Conservation (phyloP, 2,113 vertebrate species). For the Tangachromis dhanisi region DNA sequence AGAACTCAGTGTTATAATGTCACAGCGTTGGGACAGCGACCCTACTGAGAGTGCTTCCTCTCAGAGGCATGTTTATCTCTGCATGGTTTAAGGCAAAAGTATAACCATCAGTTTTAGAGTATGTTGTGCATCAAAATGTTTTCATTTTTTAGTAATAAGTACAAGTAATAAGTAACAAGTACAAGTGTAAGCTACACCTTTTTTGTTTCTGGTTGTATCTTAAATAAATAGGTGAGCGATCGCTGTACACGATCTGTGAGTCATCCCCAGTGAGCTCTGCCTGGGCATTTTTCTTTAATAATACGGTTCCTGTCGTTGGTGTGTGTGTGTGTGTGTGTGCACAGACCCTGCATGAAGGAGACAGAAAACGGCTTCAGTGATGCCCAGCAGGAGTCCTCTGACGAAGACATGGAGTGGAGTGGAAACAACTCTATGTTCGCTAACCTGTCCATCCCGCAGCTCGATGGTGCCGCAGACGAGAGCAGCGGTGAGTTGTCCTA, state of each 20-base stretch:
- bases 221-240: background rate
- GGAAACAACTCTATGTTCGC: constrained; percentile 77
- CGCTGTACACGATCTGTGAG: background rate
- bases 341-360: constrained; percentile 74
- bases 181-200: background rate
- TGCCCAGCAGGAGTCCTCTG: constrained; percentile 83
- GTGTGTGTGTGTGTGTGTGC: background rate
- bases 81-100: background rate
- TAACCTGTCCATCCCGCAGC: constrained; percentile 91
- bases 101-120: background rate
- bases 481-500: constrained; percentile 80
- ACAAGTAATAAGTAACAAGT: background rate
- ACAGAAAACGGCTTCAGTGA: constrained; percentile 79
- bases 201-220: background rate
- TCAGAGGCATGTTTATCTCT: constrained; percentile 65
- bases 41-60: constrained; percentile 63
- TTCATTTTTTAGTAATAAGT: background rate
- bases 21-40: constrained; percentile 89
- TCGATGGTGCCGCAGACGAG: constrained; percentile 96
- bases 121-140: background rate
- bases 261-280: background rate
- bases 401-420: constrained; percentile 94
- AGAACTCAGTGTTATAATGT: constrained; percentile 92
- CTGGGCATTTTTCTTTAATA: background rate
- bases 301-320: background rate